Evolutionary conservation across 2,113 vertebrate species (phyloP).

Genomic region (Leptosomus discolor): DNA sequence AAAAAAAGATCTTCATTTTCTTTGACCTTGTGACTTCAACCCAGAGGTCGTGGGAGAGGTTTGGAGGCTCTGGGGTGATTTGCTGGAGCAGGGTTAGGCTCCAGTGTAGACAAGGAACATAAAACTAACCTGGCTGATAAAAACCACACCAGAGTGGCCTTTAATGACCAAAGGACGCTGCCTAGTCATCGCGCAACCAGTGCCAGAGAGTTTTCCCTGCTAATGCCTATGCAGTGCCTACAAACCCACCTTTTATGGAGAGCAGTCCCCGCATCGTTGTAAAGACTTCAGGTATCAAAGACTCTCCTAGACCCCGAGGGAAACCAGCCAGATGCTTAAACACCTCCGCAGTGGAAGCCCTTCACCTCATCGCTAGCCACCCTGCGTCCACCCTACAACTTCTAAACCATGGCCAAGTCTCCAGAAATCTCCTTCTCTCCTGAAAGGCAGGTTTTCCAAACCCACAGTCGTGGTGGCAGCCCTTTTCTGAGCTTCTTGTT

Average conservation of each 20-base stretch:
- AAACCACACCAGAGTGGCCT: neutral
- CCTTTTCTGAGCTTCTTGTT: neutral
- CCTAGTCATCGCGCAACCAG: neutral
- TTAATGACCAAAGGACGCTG: neutral
- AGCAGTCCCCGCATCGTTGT: neutral
- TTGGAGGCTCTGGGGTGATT: neutral
- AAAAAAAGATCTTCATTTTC: neutral
- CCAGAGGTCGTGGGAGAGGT: neutral
- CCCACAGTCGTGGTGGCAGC: too few species aligned
- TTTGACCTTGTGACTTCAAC: neutral
- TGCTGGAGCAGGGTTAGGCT: neutral
- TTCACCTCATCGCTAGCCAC: accelerated
- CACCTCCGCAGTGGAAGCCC: neutral
- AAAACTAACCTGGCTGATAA: neutral
- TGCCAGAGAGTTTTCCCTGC: neutral
- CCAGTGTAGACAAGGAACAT: neutral
- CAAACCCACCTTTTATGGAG: neutral
- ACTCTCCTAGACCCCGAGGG: neutral
- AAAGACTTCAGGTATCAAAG: too few species aligned
- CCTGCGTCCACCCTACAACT: too few species aligned
- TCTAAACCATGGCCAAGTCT: neutral
- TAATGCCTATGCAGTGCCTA: too few species aligned
- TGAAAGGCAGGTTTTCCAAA: neutral
- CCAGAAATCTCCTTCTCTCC: neutral
- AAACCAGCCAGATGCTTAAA: neutral